A percentile compares a stretch with the other conserved stretches of the same genome.
phyloP scores from a whole-genome alignment of 1,140 invertebrate genomes.

The Bradynema listronoti region DNA sequence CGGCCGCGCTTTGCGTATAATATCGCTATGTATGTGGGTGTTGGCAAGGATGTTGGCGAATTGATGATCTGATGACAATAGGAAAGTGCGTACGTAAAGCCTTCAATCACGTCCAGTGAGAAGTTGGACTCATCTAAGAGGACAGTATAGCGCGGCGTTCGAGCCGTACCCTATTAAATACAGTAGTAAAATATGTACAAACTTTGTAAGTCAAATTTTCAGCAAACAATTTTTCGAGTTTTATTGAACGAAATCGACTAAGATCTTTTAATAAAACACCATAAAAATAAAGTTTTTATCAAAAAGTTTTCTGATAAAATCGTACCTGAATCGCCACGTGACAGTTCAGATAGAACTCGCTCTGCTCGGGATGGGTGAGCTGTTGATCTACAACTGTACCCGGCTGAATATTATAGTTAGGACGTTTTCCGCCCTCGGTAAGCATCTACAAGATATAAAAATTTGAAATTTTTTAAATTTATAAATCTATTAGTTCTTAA shows the following conservation, averaged over 20 bases:
- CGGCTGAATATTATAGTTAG: conserved; percentile 28
- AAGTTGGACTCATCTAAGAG: conserved; percentile 27
- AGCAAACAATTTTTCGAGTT: too few relatives aligned
- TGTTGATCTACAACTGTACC: conserved; percentile 24
- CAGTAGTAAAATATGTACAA: not conserved
- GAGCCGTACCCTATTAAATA: conserved; percentile 20
- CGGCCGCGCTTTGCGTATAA: conserved; percentile 31
- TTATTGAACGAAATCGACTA: too few relatives aligned
- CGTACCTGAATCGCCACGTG: conserved; percentile 21
- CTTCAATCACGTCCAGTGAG: conserved; percentile 13
- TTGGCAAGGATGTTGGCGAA: conserved; percentile 27
- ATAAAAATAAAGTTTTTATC: not conserved
- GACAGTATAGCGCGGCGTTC: conserved; percentile 28
- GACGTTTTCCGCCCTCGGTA: conserved; percentile 1
- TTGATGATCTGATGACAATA: conserved; percentile 34
- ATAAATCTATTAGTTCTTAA: conserved; percentile 9
- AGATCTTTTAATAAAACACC: not conserved
- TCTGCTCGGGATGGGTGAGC: conserved; percentile 22
- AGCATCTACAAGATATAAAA: not conserved
- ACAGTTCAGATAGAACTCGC: conserved; percentile 27
- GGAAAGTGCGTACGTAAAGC: conserved; percentile 13
- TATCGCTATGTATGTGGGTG: conserved; percentile 31
- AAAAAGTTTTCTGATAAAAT: conserved; percentile 1
- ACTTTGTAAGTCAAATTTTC: not conserved
- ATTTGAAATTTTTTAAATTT: not conserved